Conservation (phyloP, 2,113 vertebrate species). For the Sinocyclocheilus maitianheensis region DNA sequence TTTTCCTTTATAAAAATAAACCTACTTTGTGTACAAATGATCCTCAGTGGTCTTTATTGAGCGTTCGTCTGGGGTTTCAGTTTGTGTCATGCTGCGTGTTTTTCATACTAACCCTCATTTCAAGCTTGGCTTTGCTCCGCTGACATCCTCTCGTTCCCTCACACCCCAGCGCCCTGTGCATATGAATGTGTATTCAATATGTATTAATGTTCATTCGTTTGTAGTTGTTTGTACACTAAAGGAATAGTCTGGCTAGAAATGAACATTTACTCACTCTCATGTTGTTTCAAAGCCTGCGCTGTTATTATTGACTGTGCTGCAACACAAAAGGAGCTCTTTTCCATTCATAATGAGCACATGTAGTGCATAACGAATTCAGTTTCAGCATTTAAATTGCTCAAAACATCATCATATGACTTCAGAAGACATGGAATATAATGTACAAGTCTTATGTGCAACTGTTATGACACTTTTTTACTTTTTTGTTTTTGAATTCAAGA, state of each 20-base stretch:
- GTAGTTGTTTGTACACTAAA: not conserved
- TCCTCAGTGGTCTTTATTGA: slow-evolving; percentile 66
- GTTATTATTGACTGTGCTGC: not conserved
- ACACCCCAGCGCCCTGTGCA: not conserved
- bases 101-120: slow-evolving; percentile 52
- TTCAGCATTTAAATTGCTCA: not conserved
- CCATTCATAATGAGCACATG: too few relatives aligned
- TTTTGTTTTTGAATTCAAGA: not conserved
- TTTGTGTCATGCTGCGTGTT: not conserved
- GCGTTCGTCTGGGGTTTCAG: not conserved
- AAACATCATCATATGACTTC: not conserved
- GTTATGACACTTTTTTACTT: not conserved
- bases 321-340: not conserved
- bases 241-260: not conserved
- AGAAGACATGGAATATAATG: not conserved
- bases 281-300: not conserved
- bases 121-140: slow-evolving; percentile 27
- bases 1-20: slow-evolving; percentile 83
- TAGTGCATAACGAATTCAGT: not conserved
- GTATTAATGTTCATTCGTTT: not conserved
- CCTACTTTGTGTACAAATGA: slow-evolving; percentile 77
- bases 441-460: too few relatives aligned
- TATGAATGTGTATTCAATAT: not conserved
- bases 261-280: not conserved
- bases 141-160: not conserved